These are phyloP conservation scores for Zygogramma bicolorata DNA, from an alignment of 2,888 invertebrate genomes.

Conservation along the genomic window DNA sequence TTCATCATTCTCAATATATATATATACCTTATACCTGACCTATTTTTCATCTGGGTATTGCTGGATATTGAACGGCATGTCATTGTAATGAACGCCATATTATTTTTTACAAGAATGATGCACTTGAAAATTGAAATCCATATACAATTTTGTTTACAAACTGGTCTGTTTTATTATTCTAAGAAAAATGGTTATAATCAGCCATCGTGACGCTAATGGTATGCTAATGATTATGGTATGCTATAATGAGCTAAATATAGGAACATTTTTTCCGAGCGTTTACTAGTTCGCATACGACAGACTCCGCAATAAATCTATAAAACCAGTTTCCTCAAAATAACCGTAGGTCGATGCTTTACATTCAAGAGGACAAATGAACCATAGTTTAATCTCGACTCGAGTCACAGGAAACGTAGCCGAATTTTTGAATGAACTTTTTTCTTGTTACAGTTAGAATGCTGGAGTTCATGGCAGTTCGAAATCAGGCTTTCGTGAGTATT, in stretches of 20 bases:
- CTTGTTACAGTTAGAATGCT: too few species aligned
- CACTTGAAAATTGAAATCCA: background rate
- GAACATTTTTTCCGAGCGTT: slow-evolving; percentile 41
- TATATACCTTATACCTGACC: too few species aligned
- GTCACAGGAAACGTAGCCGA: too few species aligned
- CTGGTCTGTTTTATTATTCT: background rate
- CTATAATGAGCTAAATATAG: slow-evolving; percentile 51
- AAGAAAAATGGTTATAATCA: background rate
- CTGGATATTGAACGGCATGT: too few species aligned
- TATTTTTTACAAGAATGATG: background rate
- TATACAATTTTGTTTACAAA: background rate
- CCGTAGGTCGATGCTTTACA: slow-evolving; percentile 24
- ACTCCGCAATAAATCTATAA: slow-evolving; percentile 45
- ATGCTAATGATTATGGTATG: slow-evolving; percentile 51
- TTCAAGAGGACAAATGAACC: background rate
- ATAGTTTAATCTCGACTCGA: too few species aligned
- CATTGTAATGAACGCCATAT: background rate
- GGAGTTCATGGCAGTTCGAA: too few species aligned
- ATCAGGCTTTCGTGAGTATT: too few species aligned
- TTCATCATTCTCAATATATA: too few species aligned
- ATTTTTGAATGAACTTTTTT: too few species aligned
- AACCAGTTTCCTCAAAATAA: slow-evolving; percentile 55
- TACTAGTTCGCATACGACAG: slow-evolving; percentile 34
- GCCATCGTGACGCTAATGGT: slow-evolving; percentile 44
- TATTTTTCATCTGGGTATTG: too few species aligned